These are phyloP conservation scores for Archilochus colubris DNA, from an alignment of 2,113 vertebrate species.

Conservation along the genomic window DNA sequence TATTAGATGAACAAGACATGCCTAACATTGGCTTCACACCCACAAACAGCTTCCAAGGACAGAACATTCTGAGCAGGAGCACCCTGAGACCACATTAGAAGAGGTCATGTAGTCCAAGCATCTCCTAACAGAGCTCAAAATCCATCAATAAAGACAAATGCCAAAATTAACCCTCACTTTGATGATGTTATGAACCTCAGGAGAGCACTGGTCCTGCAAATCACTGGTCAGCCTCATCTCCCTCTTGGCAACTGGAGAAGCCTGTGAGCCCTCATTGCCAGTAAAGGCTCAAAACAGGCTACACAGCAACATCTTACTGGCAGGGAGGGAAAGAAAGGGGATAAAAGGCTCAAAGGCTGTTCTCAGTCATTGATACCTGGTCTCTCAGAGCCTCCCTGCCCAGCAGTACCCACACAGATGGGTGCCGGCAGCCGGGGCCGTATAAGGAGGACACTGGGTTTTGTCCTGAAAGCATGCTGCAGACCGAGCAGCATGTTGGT, in stretches of 20 bases:
- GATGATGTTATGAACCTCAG: background rate
- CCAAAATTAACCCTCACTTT: background rate
- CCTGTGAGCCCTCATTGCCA: background rate
- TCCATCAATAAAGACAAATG: background rate
- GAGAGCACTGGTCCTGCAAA: background rate
- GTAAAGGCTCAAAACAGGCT: background rate
- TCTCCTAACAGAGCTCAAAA: background rate
- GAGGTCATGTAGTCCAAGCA: fast-evolving
- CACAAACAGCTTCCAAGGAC: background rate
- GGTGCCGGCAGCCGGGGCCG: background rate
- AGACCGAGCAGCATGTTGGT: background rate
- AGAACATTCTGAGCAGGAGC: background rate
- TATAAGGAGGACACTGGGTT: fast-evolving
- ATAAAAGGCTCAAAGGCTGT: background rate
- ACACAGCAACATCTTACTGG: background rate
- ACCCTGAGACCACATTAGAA: background rate
- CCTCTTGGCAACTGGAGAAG: background rate
- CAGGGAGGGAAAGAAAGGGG: background rate
- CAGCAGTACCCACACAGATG: fast-evolving
- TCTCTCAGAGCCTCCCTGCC: background rate
- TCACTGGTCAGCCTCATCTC: background rate
- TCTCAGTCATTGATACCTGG: background rate
- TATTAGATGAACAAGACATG: fast-evolving
- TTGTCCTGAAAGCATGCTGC: background rate
- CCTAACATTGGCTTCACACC: background rate